Conservation (phyloP, 2,113 vertebrate species). For the Pungitius pungitius region DNA sequence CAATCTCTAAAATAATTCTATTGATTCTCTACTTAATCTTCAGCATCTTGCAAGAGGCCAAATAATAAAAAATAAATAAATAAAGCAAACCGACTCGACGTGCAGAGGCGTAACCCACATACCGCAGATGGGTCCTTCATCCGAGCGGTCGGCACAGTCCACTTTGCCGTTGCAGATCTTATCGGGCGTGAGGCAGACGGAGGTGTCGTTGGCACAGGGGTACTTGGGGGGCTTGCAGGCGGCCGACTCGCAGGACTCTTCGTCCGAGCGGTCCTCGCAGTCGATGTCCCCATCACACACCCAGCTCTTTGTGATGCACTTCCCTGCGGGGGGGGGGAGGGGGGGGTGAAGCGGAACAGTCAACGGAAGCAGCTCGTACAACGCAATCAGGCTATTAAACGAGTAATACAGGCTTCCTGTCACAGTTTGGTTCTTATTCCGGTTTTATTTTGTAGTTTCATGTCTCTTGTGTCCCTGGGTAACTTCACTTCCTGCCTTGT, state of each 20-base stretch:
- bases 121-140: slow-evolving; percentile 96
- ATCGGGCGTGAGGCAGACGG: slow-evolving; percentile 91
- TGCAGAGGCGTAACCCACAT: slow-evolving; percentile 39
- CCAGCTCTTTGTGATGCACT: slow-evolving; percentile 98
- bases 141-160: slow-evolving; percentile 94
- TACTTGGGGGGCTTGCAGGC: slow-evolving; percentile 95
- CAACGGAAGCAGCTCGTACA: neutral
- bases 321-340: slow-evolving; percentile 80
- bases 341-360: neutral
- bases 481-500: no score
- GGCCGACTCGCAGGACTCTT: slow-evolving; percentile 91
- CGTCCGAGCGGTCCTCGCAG: slow-evolving; percentile 97
- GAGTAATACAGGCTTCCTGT: neutral
- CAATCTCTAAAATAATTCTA: neutral
- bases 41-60: neutral
- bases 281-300: slow-evolving; percentile 98
- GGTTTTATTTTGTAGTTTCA: no score
- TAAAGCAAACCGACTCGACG: neutral
- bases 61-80: neutral
- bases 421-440: no score
- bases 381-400: neutral
- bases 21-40: neutral
- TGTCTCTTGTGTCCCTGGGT: no score
- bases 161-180: slow-evolving; percentile 94
- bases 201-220: slow-evolving; percentile 93